Percentiles rank a stretch among this genome's conserved stretches.
These are phyloP conservation scores for Alosa alosa DNA, from an alignment of 2,113 vertebrate species.

Conservation along the genomic window DNA sequence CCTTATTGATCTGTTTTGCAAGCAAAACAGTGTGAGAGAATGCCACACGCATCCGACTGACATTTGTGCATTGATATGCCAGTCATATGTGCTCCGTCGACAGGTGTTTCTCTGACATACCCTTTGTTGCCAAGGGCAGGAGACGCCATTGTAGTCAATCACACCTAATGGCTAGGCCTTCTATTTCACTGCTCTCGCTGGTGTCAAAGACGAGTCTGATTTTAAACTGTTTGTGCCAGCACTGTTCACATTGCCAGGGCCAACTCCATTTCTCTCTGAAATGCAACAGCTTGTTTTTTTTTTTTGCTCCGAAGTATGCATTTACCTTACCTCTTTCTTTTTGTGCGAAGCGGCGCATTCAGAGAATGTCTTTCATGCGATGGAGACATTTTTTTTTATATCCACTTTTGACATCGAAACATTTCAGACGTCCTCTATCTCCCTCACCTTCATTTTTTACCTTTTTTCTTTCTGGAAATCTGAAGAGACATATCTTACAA, in stretches of 20 bases:
- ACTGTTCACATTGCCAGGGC: background rate
- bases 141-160: slow-evolving; percentile 23
- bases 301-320: background rate
- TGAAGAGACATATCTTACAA: slow-evolving; percentile 6
- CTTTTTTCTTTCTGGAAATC: background rate
- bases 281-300: background rate
- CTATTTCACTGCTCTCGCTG: slow-evolving; percentile 33
- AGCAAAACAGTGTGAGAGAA: slow-evolving; percentile 52
- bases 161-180: slow-evolving; percentile 25
- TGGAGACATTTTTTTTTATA: slow-evolving; percentile 36
- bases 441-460: background rate
- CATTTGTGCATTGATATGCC: slow-evolving; percentile 58
- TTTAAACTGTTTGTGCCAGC: slow-evolving; percentile 7
- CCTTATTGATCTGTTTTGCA: slow-evolving; percentile 54
- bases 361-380: slow-evolving; percentile 43
- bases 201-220: background rate
- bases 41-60: slow-evolving; percentile 45
- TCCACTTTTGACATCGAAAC: slow-evolving; percentile 45
- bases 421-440: background rate
- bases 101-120: slow-evolving; percentile 57
- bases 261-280: slow-evolving; percentile 5
- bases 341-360: slow-evolving; percentile 2
- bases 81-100: slow-evolving; percentile 47
- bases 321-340: background rate
- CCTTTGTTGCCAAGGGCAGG: slow-evolving; percentile 20